Percentiles rank a stretch among this genome's conserved stretches.
These are phyloP conservation scores for Malurus cyaneus DNA, from an alignment of 2,113 vertebrate species.

Conservation along the genomic window DNA sequence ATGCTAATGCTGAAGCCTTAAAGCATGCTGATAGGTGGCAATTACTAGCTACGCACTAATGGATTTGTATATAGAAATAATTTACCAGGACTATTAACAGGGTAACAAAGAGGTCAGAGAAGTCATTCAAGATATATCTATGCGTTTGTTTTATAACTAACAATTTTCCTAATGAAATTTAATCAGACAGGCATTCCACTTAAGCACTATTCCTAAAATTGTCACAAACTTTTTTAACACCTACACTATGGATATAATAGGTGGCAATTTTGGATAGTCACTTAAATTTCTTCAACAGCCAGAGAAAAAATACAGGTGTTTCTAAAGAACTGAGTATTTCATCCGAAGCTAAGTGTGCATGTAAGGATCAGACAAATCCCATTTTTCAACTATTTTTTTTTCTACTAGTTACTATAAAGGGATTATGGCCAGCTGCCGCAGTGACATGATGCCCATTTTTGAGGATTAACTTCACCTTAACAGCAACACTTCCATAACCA, in stretches of 20 bases:
- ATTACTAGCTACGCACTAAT: background rate
- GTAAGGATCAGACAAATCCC: background rate
- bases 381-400: background rate
- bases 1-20: background rate
- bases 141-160: background rate
- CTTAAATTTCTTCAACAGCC: background rate
- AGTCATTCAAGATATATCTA: background rate
- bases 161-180: background rate
- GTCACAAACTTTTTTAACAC: background rate
- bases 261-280: background rate
- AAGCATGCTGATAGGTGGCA: background rate
- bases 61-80: background rate
- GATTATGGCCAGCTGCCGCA: background rate
- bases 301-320: background rate
- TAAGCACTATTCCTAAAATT: background rate
- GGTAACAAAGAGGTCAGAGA: background rate
- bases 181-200: background rate
- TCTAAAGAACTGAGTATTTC: background rate
- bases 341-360: background rate
- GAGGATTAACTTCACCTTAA: background rate
- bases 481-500: background rate
- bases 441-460: background rate
- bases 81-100: background rate
- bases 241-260: background rate
- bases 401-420: background rate